phyloP scores from a whole-genome alignment of 2,113 vertebrate genomes.

The Morone chrysops region DNA sequence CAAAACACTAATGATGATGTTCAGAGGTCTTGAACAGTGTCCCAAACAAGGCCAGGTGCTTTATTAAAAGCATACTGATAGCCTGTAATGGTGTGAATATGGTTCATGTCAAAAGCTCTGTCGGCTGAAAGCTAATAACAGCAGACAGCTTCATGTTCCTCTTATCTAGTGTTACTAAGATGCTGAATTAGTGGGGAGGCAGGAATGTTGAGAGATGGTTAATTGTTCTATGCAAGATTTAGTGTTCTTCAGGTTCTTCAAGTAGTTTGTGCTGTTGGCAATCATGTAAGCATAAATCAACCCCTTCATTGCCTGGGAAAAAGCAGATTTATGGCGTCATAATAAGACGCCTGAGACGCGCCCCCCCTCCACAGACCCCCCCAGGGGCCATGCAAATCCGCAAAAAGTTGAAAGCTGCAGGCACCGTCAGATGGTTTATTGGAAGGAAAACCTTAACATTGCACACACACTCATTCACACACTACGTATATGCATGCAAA shows the following conservation, averaged over 20 bases:
- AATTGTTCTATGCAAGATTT: slow-evolving; percentile 49
- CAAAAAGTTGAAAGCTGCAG: slow-evolving; percentile 47
- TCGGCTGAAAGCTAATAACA: slow-evolving; percentile 32
- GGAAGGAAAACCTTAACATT: slow-evolving; percentile 6
- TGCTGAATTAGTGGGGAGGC: slow-evolving; percentile 33
- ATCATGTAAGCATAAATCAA: slow-evolving; percentile 76
- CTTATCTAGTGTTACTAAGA: slow-evolving; percentile 26
- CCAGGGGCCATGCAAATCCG: slow-evolving; percentile 42
- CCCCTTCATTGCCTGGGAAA: slow-evolving; percentile 45
- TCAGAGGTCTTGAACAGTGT: neutral
- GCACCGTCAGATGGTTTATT: slow-evolving; percentile 38
- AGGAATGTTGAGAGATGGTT: slow-evolving; percentile 29
- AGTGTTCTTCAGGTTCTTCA: slow-evolving; percentile 45
- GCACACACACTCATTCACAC: neutral
- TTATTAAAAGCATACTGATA: slow-evolving; percentile 21
- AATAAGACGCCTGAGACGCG: slow-evolving; percentile 46
- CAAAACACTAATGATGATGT: slow-evolving; percentile 4
- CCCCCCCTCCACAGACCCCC: slow-evolving; percentile 8
- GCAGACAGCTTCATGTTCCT: slow-evolving; percentile 40
- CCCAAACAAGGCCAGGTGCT: slow-evolving; percentile 11
- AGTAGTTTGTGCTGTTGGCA: slow-evolving; percentile 64
- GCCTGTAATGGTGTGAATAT: slow-evolving; percentile 10
- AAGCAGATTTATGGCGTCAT: slow-evolving; percentile 72
- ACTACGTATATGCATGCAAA: neutral
- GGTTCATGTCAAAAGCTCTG: slow-evolving; percentile 30